A percentile compares a stretch with the other conserved stretches of the same genome.
These are phyloP conservation scores for Cisticola juncidis DNA, from an alignment of 2,113 vertebrate genomes.

Conservation along the genomic window DNA sequence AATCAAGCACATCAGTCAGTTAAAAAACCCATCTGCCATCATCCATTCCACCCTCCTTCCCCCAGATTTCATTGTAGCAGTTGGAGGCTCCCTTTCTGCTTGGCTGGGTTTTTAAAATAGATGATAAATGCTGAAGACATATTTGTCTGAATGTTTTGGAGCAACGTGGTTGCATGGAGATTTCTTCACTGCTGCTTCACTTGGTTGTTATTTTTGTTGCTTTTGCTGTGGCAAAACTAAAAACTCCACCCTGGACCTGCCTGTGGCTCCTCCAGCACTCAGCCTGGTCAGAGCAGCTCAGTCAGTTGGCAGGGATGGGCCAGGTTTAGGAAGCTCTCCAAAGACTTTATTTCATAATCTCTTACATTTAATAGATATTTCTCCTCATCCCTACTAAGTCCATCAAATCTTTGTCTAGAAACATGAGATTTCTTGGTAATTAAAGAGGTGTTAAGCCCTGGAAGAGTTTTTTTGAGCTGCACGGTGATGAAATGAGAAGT, in stretches of 20 bases:
- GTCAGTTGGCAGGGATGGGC: background rate
- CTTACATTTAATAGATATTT: constrained; percentile 18
- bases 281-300: background rate
- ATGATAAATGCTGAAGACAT: constrained; percentile 19
- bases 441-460: constrained; percentile 13
- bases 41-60: background rate
- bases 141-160: constrained; percentile 28
- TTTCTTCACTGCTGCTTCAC: background rate
- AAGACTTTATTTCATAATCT: background rate
- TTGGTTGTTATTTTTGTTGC: background rate
- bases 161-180: background rate
- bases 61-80: background rate
- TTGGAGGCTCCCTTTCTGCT: background rate
- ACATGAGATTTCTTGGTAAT: background rate
- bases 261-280: background rate
- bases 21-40: constrained; percentile 18
- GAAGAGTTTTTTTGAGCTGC: background rate
- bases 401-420: background rate
- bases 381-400: background rate
- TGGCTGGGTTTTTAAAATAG: constrained; percentile 26
- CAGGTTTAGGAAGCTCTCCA: constrained; percentile 3
- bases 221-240: background rate
- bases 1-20: constrained; percentile 14
- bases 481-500: background rate
- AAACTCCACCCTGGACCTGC: background rate